A percentile compares a stretch with the other conserved stretches of the same genome.
phyloP scores from a whole-genome alignment of 2,888 invertebrate species.

The Pterobdella sp. region DNA sequence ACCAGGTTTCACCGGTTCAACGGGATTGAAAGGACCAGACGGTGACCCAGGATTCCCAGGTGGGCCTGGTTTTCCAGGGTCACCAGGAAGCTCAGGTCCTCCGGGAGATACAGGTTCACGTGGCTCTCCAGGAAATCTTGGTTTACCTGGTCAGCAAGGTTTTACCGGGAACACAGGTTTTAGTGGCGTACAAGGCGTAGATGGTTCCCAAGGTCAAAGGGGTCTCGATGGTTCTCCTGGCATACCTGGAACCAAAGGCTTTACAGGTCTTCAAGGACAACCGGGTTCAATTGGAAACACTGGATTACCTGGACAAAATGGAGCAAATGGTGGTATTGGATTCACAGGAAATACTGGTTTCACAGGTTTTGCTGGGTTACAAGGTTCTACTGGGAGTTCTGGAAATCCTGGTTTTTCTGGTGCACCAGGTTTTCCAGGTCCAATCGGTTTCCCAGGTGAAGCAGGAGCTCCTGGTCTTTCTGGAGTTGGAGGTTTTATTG shows the following conservation, averaged over 20 bases:
- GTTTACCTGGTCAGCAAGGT: neutral
- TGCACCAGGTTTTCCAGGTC: neutral
- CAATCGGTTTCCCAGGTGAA: neutral
- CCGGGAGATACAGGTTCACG: constrained; percentile 28
- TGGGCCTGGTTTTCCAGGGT: constrained; percentile 30
- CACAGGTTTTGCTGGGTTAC: neutral
- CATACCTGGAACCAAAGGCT: neutral
- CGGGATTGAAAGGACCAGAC: constrained; percentile 33
- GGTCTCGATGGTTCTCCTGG: neutral
- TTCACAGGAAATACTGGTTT: neutral
- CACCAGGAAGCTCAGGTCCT: constrained; percentile 31
- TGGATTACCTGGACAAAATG: neutral
- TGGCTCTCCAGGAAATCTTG: neutral
- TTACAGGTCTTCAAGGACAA: neutral
- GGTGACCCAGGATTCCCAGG: constrained; percentile 24
- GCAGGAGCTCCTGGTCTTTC: constrained; percentile 10
- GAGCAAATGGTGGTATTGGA: constrained; percentile 23
- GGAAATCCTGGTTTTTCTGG: neutral
- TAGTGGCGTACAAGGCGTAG: neutral
- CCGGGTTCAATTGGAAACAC: neutral
- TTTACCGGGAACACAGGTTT: neutral
- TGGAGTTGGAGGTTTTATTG: constrained; percentile 39
- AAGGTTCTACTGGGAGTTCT: neutral
- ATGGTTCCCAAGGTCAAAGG: neutral
- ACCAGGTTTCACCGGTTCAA: constrained; percentile 28